These are phyloP conservation scores for Oenanthe oenanthe DNA, from an alignment of 2,113 vertebrate genomes.

Conservation along the genomic window DNA sequence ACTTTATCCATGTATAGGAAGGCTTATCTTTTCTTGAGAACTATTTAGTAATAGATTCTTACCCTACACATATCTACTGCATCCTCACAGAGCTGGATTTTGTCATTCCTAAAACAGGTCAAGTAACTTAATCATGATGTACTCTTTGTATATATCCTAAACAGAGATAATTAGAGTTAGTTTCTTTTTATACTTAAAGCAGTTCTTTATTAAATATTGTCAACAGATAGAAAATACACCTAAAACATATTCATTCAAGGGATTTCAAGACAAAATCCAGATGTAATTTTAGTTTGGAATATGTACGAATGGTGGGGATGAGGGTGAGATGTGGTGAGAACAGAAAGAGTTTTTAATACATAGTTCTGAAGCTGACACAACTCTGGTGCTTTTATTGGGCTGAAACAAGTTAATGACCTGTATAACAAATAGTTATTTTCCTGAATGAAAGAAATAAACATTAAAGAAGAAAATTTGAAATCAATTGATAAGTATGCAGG, in stretches of 20 bases:
- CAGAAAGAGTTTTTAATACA: not conserved
- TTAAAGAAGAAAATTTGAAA: slow-evolving; percentile 44
- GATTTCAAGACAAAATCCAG: not conserved
- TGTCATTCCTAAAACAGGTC: not conserved
- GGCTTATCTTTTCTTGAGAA: slow-evolving; percentile 31
- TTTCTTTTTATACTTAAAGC: not conserved
- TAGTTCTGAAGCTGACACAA: not conserved
- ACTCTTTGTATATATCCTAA: not conserved
- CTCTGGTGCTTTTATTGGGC: not conserved
- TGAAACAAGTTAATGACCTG: slow-evolving; percentile 4
- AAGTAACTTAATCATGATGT: not conserved
- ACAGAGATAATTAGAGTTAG: rapidly evolving
- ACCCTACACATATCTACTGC: not conserved
- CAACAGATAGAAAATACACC: not conserved
- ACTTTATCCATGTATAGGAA: not conserved
- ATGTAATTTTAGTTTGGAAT: not conserved
- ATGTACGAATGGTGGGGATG: not conserved
- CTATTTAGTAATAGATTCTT: slow-evolving; percentile 37
- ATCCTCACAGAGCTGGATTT: not conserved
- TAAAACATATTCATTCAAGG: not conserved
- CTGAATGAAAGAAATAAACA: slow-evolving; percentile 26
- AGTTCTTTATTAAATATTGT: not conserved
- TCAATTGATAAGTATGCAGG: slow-evolving; percentile 32
- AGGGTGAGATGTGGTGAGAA: not conserved
- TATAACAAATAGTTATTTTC: slow-evolving; percentile 7